Base-by-base conservation (phyloP, 1,140 invertebrate species). In the Drosophila ananassae region DNA sequence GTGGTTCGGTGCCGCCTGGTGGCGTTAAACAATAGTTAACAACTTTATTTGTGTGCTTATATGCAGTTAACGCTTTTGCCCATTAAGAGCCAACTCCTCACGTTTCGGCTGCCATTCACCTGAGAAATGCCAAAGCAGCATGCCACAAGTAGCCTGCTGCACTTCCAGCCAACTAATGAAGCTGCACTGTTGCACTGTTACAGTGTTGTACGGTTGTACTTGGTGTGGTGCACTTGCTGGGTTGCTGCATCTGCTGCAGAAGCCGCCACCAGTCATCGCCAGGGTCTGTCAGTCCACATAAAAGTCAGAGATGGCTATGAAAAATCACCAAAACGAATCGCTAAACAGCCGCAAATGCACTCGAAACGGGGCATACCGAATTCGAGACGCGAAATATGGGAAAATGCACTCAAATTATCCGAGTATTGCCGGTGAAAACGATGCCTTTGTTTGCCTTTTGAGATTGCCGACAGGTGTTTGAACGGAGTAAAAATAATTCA, bases 231-330 rank as follows among this genome's bases (percentile, higher is more conserved):
- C 59, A 52, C 59, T 52, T 41, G 58, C 58, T 44, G 34, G 48
- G 2, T 10, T 62, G 41, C 48, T n/a, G 58, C 66, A 53, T 21
- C 48, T 53, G 50, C 50, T 32, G 67, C 67, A 69, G 67, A 68
- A 69, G 66, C 66, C 63, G 66, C 47, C 44, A 68, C 62, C 62
- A 56, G 61, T 67, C 62, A 67, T 53, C 64, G 50, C 64, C 51
- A 50, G 64, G 39, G 66, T 73, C 76, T 83, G 80, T 82, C 67
- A 81, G 79, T 64, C 57, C 74, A 74, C 60, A 81, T 80, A 78
- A 78, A 78, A 68, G 22, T 58, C 61, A 73, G 80, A 77, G 52
- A 54, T 60, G 58, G 54, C 79, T 63, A 78, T 81, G 80, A 81
- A 81, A 78, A 77, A 67, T 47, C 25, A 57, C 64, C 67, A 34